Evolutionary conservation across 2,888 invertebrate species (phyloP).

Genomic region (Tenthredo livida): DNA sequence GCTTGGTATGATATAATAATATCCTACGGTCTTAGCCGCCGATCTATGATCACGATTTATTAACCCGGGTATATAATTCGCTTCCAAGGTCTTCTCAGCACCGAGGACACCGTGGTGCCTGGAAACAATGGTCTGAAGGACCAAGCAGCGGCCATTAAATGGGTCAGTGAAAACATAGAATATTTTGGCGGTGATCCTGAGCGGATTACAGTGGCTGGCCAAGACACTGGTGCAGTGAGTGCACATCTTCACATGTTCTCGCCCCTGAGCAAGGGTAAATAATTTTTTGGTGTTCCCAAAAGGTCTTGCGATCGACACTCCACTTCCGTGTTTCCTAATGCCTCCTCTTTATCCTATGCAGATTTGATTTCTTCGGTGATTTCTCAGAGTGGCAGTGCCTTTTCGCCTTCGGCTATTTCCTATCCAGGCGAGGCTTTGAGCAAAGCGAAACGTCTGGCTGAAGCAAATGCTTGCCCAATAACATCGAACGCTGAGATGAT

Average conservation of each 20-base stretch:
- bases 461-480: slow-evolving; percentile 38
- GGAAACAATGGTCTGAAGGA: slow-evolving; percentile 50
- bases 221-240: slow-evolving; percentile 40
- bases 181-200: slow-evolving; percentile 42
- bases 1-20: slow-evolving; percentile 35
- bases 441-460: slow-evolving; percentile 48
- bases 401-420: slow-evolving; percentile 73
- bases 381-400: slow-evolving; percentile 46
- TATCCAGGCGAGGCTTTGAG: slow-evolving; percentile 48
- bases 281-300: not conserved
- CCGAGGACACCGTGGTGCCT: slow-evolving; percentile 44
- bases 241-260: slow-evolving; percentile 47
- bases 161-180: slow-evolving; percentile 42
- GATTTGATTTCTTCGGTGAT: slow-evolving; percentile 38
- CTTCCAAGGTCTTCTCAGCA: slow-evolving; percentile 48
- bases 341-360: not conserved
- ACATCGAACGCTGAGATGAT: slow-evolving; percentile 41
- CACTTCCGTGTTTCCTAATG: not conserved
- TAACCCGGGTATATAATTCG: not conserved
- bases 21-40: not conserved
- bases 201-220: slow-evolving; percentile 42
- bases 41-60: slow-evolving; percentile 12
- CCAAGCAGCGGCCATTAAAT: slow-evolving; percentile 39
- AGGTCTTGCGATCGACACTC: not conserved
- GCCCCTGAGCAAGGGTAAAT: slow-evolving; percentile 41